Base-by-base conservation (phyloP, 2,113 vertebrate species). In the Todiramphus saurophagus region DNA sequence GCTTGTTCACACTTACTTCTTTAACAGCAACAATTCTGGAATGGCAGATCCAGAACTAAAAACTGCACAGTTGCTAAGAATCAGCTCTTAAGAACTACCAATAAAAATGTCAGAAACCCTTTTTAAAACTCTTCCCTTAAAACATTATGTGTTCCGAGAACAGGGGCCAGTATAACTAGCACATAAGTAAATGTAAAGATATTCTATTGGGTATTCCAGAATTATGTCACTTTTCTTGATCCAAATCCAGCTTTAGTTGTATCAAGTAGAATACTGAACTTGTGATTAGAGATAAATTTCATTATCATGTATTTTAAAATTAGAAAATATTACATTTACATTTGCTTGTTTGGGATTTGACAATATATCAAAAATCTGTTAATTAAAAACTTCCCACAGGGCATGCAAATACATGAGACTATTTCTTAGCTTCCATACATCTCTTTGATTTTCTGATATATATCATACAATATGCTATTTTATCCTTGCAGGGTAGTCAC, bases 391-490 rank as follows among this genome's bases (percentile, higher is more conserved):
- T 92, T 8, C 83, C 43, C 14, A 13, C 48, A 87, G 37, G 51
- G 51, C 56, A 60, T 41, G 16, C 31, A 84, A 87, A 92, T 37
- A 0, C 64, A 56, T 41, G 18, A 89, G 3, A 72, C 33, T 68
- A 28, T 87, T 93, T 84, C 37, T 28, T 62, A 51, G 39, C 14
- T 92, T 96, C 37, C 19, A 37, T 70, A 81, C 83, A 78, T 7
- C 28, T 81, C 69, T 93, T 91, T 72, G 66, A 81, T 93, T 93
- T 94, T 86, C 35, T 81, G 37, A 86, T 90, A 46, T 51, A 12
- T 44, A 78, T 93, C 33, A 89, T 84, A 72, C 51, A 83, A 58
- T 77, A 78, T 82, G 39, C 25, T 68, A 86, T 94, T 95, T 95
- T 86, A 83, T 93, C 58, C 39, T 81, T 75, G 20, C 10, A 73